phyloP scores from a whole-genome alignment of 2,888 invertebrate species.

The Drosophila affinis region DNA sequence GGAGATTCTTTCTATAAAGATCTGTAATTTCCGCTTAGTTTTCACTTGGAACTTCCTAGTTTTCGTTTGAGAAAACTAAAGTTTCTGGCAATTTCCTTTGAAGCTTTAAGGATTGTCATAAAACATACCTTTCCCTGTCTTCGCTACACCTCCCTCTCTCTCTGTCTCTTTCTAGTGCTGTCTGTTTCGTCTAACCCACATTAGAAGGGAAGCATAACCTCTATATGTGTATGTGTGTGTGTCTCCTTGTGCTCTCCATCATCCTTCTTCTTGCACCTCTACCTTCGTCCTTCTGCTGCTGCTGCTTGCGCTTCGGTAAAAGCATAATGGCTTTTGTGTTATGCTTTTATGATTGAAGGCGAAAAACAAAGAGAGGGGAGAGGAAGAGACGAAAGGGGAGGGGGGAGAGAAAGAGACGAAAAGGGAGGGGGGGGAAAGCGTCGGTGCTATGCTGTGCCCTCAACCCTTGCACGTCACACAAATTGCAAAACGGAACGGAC shows the following conservation, averaged over 20 bases:
- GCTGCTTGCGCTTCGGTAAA: constrained; percentile 23
- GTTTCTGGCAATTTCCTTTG: background rate
- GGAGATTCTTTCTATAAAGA: background rate
- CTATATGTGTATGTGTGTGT: background rate
- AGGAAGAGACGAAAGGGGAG: background rate
- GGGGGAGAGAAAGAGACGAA: background rate
- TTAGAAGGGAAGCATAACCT: constrained; percentile 30
- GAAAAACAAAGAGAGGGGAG: constrained; percentile 37
- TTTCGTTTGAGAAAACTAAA: background rate
- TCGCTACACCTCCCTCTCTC: background rate
- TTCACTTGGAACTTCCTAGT: no score
- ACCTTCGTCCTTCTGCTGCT: constrained; percentile 13
- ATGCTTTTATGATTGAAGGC: constrained; percentile 73
- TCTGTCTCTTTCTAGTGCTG: constrained; percentile 1
- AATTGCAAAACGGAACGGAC: constrained; percentile 35
- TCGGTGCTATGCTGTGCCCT: constrained; percentile 20
- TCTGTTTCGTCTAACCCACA: constrained; percentile 35
- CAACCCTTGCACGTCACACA: constrained; percentile 60
- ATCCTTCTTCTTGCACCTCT: constrained; percentile 7
- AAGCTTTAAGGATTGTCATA: constrained; percentile 26
- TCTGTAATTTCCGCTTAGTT: background rate
- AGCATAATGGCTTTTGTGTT: constrained; percentile 72
- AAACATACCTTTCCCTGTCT: background rate
- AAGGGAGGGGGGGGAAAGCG: background rate
- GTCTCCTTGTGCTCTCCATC: background rate